Evolutionary conservation across 2,888 invertebrate genomes (phyloP), one percentile per base, ranked within the genome.

Genomic region (Sycophila texana): DNA sequence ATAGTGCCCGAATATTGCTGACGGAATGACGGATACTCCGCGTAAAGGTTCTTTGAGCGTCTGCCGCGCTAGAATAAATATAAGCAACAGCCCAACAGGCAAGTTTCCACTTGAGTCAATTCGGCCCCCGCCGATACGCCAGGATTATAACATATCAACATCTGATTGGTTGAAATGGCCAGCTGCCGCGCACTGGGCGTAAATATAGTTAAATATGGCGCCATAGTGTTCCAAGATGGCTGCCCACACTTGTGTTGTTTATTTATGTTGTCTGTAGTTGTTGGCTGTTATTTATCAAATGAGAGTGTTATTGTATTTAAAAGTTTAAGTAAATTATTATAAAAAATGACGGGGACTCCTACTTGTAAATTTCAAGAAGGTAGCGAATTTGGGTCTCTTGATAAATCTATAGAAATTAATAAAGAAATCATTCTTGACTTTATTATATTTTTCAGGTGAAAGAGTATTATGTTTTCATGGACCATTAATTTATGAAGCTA

Each of bases 381-480:
- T 82, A 39, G 49, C 14, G n/a, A 16, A 18, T 30, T 51, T 71
- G n/a, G 14, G 39, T 22, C 47, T 18, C 0, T 22, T 16, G 51
- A 60, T 63, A 5, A 20, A 65, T 14, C n/a, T 58, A 58, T 18
- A 5, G 39, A 61, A 67, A 57, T 65, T 61, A 26, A 49, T 51
- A 18, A 66, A n/a, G 68, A 16, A 58, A 13, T 14, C 14, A 72
- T 63, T 22, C 18, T 12, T 55, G 14, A 20, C 30, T 67, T 77
- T 5, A 12, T 71, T 75, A 20, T 49, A 75, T 67, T 68, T 53
- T 61, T 78, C 88, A 96, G 96, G 96, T 79, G 96, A 96, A 90
- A 95, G 95, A 88, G 97, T 98, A 13, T 91, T 98, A 39, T 98
- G 98, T 91, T 98, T 97, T 89, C 98, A 98, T 91, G 98, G 98